phyloP scores from a whole-genome alignment of 2,113 vertebrate species.

The Heliornis fulica region DNA sequence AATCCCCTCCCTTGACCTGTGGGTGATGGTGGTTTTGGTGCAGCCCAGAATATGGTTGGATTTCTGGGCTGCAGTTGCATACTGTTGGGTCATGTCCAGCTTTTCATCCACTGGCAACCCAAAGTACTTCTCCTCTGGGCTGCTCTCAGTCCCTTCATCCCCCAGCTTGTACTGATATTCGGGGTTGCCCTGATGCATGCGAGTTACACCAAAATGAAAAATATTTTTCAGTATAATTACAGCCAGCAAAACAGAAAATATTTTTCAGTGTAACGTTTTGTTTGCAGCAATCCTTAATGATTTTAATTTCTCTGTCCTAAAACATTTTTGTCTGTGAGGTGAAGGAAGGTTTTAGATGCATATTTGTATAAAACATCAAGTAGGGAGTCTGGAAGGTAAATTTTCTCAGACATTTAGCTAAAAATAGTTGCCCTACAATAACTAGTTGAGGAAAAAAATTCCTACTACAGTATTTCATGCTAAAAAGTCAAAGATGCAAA shows the following conservation, averaged over 20 bases:
- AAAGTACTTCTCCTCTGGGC: neutral
- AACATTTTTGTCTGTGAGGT: neutral
- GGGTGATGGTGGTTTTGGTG: no score
- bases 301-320: neutral
- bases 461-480: neutral
- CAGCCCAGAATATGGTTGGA: no score
- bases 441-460: neutral
- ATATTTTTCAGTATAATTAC: neutral
- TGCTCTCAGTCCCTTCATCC: neutral
- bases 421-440: neutral
- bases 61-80: no score
- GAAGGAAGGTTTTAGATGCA: neutral
- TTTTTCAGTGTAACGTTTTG: neutral
- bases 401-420: neutral
- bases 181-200: neutral
- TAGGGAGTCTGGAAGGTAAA: neutral
- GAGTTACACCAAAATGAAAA: neutral
- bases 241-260: neutral
- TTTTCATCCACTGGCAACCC: no score
- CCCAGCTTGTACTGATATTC: neutral
- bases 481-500: neutral
- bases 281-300: neutral
- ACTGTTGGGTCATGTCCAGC: no score
- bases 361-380: neutral
- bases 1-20: no score